phyloP scores from a whole-genome alignment of 2,888 invertebrate species.

The Drosophila meridionalis region DNA sequence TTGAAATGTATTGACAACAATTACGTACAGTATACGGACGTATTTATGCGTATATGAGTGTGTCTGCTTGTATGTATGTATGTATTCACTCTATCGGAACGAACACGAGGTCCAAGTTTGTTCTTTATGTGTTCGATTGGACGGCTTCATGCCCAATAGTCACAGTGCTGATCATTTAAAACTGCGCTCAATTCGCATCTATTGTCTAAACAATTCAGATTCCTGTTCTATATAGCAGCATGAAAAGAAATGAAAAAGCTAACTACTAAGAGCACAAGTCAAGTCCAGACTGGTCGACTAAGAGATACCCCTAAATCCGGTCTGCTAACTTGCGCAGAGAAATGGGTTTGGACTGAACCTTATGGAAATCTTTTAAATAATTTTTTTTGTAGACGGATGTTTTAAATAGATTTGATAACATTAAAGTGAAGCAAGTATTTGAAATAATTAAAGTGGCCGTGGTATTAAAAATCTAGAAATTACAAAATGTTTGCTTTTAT shows the following conservation, averaged over 20 bases:
- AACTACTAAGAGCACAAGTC: too few species aligned
- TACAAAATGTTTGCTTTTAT: too few species aligned
- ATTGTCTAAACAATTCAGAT: slow-evolving; percentile 45
- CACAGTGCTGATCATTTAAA: slow-evolving; percentile 47
- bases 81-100: slow-evolving; percentile 33
- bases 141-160: slow-evolving; percentile 31
- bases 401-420: too few species aligned
- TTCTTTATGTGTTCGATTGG: slow-evolving; percentile 27
- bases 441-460: too few species aligned
- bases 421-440: neutral
- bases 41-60: neutral
- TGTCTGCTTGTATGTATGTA: neutral
- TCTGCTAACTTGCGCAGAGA: too few species aligned
- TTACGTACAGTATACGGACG: slow-evolving; percentile 34
- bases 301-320: too few species aligned
- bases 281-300: too few species aligned
- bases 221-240: slow-evolving; percentile 18
- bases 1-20: slow-evolving; percentile 68
- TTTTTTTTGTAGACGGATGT: too few species aligned
- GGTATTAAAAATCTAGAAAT: too few species aligned
- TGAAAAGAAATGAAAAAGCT: neutral
- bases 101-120: slow-evolving; percentile 41
- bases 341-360: too few species aligned
- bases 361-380: too few species aligned
- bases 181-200: slow-evolving; percentile 51